Percentiles rank a stretch among this genome's conserved stretches.
Conservation (phyloP, 1,140 invertebrate genomes). For the Eulimnadia texana region DNA sequence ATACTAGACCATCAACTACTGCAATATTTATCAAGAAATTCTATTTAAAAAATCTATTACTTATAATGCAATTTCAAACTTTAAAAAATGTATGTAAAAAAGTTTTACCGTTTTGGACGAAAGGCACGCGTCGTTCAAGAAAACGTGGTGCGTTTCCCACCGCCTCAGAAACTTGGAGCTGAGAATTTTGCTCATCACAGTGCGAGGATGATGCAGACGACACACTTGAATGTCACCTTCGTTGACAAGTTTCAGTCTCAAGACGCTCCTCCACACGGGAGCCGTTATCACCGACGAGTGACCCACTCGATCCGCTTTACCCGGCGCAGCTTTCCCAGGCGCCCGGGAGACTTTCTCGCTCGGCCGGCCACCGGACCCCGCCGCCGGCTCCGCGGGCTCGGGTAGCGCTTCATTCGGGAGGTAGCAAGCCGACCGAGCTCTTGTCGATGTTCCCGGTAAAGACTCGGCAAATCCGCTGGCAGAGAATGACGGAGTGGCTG, state of each 20-base stretch:
- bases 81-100: not conserved
- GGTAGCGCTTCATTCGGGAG: no score
- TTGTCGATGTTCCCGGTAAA: not conserved
- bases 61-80: not conserved
- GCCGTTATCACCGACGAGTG: not conserved
- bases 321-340: not conserved
- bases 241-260: slow-evolving; percentile 45
- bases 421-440: not conserved
- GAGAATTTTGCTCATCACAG: slow-evolving; percentile 64
- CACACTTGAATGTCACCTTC: slow-evolving; percentile 64
- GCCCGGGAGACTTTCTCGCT: no score
- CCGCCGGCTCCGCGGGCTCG: no score
- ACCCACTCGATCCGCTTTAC: not conserved
- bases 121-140: slow-evolving; percentile 50
- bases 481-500: not conserved
- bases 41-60: no score
- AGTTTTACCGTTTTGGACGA: slow-evolving; percentile 55
- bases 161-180: slow-evolving; percentile 61
- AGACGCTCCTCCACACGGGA: not conserved
- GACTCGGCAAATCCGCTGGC: not conserved
- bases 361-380: no score
- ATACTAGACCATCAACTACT: no score
- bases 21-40: no score
- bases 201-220: slow-evolving; percentile 60
- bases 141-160: slow-evolving; percentile 64